Evolutionary conservation across 92 coral and sea anemone genomes (phyloP).

Genomic region (Muricea muricata): DNA sequence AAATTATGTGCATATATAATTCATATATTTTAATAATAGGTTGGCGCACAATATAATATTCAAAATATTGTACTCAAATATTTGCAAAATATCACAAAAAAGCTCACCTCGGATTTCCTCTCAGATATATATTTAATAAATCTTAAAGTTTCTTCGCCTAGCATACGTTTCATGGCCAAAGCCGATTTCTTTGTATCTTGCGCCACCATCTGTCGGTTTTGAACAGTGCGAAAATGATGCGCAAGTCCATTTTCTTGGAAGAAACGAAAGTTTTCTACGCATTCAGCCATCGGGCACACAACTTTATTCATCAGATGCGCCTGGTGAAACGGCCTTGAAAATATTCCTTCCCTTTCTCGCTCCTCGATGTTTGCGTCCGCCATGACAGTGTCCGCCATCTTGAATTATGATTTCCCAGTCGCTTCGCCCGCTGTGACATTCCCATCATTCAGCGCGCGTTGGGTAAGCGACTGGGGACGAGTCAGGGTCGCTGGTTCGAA

Average conservation of each 20-base stretch:
- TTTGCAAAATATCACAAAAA: background rate
- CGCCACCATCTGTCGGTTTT: conserved; percentile 1
- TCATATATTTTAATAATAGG: background rate
- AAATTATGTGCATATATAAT: background rate
- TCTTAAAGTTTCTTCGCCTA: conserved; percentile 28
- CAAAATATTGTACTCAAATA: background rate
- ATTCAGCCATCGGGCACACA: conserved; percentile 26
- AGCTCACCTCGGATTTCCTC: conserved; percentile 21
- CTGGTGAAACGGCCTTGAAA: conserved; percentile 5
- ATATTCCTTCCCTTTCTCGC: no score
- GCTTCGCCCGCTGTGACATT: no score
- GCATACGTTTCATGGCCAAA: conserved; percentile 6
- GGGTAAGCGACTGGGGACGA: no score
- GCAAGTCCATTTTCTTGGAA: conserved; percentile 26
- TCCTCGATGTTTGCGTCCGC: no score
- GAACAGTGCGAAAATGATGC: conserved; percentile 26
- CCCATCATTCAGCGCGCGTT: no score
- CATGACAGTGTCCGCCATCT: no score
- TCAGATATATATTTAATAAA: conserved; percentile 5
- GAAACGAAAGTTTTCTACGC: background rate
- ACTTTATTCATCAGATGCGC: background rate
- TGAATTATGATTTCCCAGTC: no score
- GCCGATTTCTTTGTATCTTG: conserved; percentile 20
- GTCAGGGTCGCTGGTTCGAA: no score
- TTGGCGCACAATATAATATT: background rate